phyloP scores from a whole-genome alignment of 2,888 invertebrate genomes.

The Proisotoma minuta region DNA sequence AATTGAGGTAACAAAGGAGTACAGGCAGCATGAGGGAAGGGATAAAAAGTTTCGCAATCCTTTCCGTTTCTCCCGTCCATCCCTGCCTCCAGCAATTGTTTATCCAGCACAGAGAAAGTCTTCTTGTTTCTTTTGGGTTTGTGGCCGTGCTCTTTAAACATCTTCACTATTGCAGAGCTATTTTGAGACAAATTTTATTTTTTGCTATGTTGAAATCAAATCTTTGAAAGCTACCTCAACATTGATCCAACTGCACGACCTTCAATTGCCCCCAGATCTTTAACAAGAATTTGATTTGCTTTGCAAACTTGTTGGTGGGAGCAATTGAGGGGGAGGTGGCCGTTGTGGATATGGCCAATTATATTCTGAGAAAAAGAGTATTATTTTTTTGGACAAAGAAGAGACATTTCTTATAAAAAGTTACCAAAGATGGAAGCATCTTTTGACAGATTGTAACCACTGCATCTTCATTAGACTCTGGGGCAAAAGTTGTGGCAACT shows the following conservation, averaged over 20 bases:
- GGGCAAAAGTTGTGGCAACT: neutral
- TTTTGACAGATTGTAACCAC: conserved; percentile 27
- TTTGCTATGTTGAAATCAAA: neutral
- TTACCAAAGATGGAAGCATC: conserved; percentile 37
- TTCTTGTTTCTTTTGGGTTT: conserved; percentile 1
- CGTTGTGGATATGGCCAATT: conserved; percentile 37
- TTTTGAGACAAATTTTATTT: neutral
- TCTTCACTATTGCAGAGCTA: conserved; percentile 21
- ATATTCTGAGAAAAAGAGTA: conserved; percentile 19
- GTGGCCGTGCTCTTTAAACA: conserved; percentile 8
- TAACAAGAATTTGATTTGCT: conserved; percentile 31
- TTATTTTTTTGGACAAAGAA: neutral
- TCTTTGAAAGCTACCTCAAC: conserved; percentile 23
- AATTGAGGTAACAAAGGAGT: conserved; percentile 16
- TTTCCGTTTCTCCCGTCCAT: conserved; percentile 31
- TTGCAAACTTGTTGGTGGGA: conserved; percentile 38
- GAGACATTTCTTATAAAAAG: neutral
- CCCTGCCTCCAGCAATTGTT: conserved; percentile 25
- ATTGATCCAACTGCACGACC: conserved; percentile 33
- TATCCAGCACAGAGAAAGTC: conserved; percentile 14
- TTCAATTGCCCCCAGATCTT: conserved; percentile 31
- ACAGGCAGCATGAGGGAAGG: too few species aligned
- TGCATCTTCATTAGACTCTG: conserved; percentile 7
- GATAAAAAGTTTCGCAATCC: conserved; percentile 30
- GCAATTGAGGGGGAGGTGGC: conserved; percentile 35